Percentiles rank a stretch among this genome's conserved stretches.
Evolutionary conservation across 2,113 vertebrate genomes (phyloP).

Genomic region (Nycticorax nycticorax): DNA sequence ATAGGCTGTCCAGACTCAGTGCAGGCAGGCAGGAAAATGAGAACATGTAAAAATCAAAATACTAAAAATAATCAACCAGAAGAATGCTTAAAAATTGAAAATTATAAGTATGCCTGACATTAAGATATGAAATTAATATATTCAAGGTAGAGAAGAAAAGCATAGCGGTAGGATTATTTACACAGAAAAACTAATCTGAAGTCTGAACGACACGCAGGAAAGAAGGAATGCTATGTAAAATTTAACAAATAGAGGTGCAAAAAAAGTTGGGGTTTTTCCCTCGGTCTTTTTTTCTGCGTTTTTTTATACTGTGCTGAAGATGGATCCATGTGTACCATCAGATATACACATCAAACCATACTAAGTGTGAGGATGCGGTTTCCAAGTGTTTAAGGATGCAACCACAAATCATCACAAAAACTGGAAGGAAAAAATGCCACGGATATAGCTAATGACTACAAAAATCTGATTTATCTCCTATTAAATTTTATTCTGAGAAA

Average conservation of each 20-base stretch:
- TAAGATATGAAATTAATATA: not conserved
- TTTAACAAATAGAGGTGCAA: not conserved
- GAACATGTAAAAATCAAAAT: not conserved
- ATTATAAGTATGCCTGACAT: not conserved
- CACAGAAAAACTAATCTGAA: not conserved
- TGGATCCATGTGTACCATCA: not conserved
- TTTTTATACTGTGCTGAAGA: not conserved
- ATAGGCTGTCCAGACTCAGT: not conserved
- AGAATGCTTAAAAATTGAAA: not conserved
- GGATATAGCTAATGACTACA: not conserved
- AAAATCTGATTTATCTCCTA: not conserved
- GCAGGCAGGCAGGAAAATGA: not conserved
- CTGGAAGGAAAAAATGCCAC: not conserved
- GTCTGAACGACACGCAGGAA: not conserved
- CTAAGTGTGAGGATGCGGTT: not conserved
- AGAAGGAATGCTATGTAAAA: not conserved
- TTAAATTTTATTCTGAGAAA: not conserved
- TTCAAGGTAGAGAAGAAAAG: not conserved
- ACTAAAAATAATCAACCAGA: not conserved
- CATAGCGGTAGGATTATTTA: not conserved
- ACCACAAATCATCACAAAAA: not conserved
- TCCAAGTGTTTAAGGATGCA: not conserved
- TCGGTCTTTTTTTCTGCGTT: not conserved
- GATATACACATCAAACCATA: not conserved
- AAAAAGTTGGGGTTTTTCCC: fast-evolving